These are phyloP conservation scores for Halocynthia aurantium DNA, from an alignment of 23 tunicate species.

Conservation along the genomic window DNA sequence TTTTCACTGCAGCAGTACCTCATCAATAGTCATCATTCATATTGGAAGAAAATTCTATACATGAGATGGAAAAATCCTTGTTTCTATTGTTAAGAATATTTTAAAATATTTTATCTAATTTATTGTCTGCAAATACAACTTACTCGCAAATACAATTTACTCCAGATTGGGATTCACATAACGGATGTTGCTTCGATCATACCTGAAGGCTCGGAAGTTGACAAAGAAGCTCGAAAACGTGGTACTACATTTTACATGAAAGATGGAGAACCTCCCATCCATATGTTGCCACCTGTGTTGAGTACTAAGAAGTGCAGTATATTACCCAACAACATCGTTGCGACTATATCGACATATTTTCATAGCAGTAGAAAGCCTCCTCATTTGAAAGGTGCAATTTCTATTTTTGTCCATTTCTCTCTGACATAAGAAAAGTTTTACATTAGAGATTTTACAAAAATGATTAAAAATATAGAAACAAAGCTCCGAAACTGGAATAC, in stretches of 20 bases:
- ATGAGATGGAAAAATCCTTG: too few relatives aligned
- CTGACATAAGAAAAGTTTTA: background rate
- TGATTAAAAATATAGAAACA: background rate
- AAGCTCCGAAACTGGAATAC: background rate
- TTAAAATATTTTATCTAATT: too few relatives aligned
- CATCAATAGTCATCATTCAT: too few relatives aligned
- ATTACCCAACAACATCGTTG: conserved; percentile 30
- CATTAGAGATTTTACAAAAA: background rate
- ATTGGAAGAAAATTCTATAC: too few relatives aligned
- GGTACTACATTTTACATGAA: conserved; percentile 31
- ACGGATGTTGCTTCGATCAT: conserved; percentile 78
- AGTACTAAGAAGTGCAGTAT: conserved; percentile 52
- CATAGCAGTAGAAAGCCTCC: conserved; percentile 32
- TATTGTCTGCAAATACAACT: too few relatives aligned
- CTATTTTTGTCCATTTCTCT: too few relatives aligned
- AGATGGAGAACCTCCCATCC: conserved; percentile 7
- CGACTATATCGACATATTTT: conserved; percentile 50
- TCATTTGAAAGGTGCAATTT: background rate
- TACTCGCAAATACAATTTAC: background rate
- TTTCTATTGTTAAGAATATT: too few relatives aligned
- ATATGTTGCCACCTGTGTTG: conserved; percentile 47
- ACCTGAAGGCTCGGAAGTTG: conserved; percentile 35
- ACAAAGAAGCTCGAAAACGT: conserved; percentile 57
- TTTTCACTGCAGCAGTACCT: too few relatives aligned
- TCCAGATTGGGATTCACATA: conserved; percentile 76